phyloP scores from a whole-genome alignment of 35 echinoderm and acorn worm species.

The Apostichopus californicus region DNA sequence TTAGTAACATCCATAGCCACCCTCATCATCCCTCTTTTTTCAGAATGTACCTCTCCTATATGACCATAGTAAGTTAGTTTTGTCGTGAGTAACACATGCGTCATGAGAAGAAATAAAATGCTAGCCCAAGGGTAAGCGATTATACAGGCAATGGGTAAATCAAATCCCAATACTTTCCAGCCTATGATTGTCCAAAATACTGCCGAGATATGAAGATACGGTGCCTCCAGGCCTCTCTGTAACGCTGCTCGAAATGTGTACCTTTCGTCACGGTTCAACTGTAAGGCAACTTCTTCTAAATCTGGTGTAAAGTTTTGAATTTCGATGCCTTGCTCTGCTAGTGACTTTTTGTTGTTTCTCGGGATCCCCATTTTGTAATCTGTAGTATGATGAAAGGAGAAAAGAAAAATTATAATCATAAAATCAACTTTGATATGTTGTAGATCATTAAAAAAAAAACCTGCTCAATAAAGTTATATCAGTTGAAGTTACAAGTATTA shows the following conservation, averaged over 20 bases:
- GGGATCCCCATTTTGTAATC: not conserved
- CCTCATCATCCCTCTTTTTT: conserved; percentile 7
- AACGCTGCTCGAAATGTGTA: not conserved
- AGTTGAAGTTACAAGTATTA: too few species aligned
- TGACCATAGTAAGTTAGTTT: not conserved
- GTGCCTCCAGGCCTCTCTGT: not conserved
- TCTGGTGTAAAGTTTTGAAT: conserved; percentile 5
- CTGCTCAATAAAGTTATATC: too few species aligned
- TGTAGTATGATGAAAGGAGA: not conserved
- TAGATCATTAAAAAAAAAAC: too few species aligned
- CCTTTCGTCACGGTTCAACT: not conserved
- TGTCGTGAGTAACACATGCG: not conserved
- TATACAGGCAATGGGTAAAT: not conserved
- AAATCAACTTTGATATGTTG: too few species aligned
- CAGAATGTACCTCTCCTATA: not conserved
- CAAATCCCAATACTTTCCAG: not conserved
- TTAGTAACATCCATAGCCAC: not conserved
- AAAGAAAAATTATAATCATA: too few species aligned
- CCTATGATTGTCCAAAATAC: not conserved
- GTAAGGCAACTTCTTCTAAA: not conserved
- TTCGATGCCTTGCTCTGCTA: not conserved
- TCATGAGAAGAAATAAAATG: not conserved
- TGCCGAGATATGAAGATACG: not conserved
- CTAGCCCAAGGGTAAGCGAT: not conserved
- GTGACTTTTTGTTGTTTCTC: not conserved